These are phyloP conservation scores for Apodemus speciosus DNA, from an alignment of 2,113 vertebrate species.

Conservation along the genomic window DNA sequence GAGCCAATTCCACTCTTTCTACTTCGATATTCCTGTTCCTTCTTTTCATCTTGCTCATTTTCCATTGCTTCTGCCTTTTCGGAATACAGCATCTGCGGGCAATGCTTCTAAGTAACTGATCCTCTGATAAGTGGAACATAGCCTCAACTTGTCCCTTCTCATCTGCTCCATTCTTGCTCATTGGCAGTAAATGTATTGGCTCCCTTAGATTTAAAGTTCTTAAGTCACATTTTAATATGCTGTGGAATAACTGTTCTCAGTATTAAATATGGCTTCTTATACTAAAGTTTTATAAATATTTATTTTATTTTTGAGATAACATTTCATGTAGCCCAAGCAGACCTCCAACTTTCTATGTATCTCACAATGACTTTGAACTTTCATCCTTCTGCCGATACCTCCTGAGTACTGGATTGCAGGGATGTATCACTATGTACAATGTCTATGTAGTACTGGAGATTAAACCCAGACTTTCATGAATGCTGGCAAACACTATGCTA, in stretches of 20 bases:
- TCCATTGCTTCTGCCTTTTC: background rate
- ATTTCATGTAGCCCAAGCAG: background rate
- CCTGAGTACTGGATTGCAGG: background rate
- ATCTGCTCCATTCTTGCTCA: background rate
- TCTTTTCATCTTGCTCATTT: background rate
- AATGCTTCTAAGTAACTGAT: background rate
- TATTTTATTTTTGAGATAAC: background rate
- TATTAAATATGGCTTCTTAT: background rate
- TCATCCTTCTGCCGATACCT: background rate
- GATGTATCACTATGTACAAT: background rate
- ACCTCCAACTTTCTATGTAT: background rate
- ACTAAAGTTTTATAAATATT: background rate
- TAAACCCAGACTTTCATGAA: background rate
- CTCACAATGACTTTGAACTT: background rate
- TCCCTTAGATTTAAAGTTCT: background rate
- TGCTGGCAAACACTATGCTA: background rate
- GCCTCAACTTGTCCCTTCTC: background rate
- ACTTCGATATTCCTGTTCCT: fast-evolving
- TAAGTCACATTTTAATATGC: background rate
- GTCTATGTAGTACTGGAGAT: background rate
- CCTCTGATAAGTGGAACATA: background rate
- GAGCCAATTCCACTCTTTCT: background rate
- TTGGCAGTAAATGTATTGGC: background rate
- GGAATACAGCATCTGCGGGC: background rate
- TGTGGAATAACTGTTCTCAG: background rate